Conservation (phyloP, 2,113 vertebrate species). For the Pelvicachromis taeniatus region DNA sequence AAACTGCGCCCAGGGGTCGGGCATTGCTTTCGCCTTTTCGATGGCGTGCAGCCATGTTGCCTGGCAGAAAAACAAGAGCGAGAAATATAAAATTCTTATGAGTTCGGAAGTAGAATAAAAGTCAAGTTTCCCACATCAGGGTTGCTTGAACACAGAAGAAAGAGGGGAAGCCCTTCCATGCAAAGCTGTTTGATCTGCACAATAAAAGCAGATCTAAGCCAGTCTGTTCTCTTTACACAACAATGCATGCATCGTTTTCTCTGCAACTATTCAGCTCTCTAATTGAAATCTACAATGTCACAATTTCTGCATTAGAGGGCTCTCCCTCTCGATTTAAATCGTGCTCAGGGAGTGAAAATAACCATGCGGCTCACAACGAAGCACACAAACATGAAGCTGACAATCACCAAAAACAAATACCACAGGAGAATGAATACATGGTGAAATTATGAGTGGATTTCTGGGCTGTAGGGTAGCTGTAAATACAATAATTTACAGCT, state of each 20-base stretch:
- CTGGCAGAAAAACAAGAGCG: constrained; percentile 62
- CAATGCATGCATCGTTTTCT: background rate
- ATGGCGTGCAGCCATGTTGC: constrained; percentile 91
- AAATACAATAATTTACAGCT: background rate
- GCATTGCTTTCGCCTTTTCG: constrained; percentile 91
- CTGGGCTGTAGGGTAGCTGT: background rate
- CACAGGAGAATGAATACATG: background rate
- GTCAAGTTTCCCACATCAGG: background rate
- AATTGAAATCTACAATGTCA: background rate
- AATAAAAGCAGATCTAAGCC: background rate
- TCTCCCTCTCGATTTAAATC: background rate
- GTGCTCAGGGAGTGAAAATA: background rate
- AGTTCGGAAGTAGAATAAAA: background rate
- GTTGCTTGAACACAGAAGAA: background rate
- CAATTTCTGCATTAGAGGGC: background rate
- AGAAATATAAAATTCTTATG: background rate
- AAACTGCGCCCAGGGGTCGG: constrained; percentile 97
- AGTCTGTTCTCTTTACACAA: background rate
- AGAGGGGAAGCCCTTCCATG: background rate
- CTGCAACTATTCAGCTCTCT: background rate
- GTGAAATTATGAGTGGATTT: background rate
- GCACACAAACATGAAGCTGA: background rate
- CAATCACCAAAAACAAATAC: background rate
- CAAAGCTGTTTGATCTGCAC: background rate
- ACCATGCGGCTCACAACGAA: background rate